Evolutionary conservation across 2,888 invertebrate genomes (phyloP).

Genomic region (Euclidia mi): DNA sequence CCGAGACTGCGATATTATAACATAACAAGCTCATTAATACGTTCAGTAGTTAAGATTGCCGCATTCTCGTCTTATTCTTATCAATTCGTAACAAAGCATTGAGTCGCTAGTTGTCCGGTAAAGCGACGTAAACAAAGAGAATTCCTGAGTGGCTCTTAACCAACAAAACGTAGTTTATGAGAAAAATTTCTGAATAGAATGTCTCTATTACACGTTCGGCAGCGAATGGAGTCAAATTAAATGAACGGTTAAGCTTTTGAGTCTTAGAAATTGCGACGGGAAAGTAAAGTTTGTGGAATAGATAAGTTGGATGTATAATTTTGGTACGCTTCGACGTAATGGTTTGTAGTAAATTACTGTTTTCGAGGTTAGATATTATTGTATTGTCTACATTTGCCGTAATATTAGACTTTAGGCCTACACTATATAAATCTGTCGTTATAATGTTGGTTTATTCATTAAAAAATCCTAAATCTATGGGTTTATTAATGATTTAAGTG

Average conservation of each 20-base stretch:
- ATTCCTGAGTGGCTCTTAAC: constrained; percentile 41
- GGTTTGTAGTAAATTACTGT: constrained; percentile 27
- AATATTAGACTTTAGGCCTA: constrained; percentile 24
- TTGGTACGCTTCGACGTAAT: constrained; percentile 20
- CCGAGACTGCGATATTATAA: constrained; percentile 59
- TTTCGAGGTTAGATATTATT: constrained; percentile 25
- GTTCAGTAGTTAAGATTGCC: constrained; percentile 58
- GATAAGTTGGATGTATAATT: constrained; percentile 36
- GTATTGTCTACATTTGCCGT: constrained; percentile 15
- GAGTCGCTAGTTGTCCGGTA: constrained; percentile 38
- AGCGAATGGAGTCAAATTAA: constrained; percentile 52
- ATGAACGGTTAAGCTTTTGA: constrained; percentile 47
- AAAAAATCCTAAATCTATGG: constrained; percentile 1
- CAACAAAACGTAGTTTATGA: constrained; percentile 60
- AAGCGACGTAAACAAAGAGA: constrained; percentile 46
- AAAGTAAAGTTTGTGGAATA: constrained; percentile 28
- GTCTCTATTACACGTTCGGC: constrained; percentile 45
- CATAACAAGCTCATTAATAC: constrained; percentile 66
- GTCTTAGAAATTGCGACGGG: constrained; percentile 23
- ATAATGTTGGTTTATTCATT: constrained; percentile 25
- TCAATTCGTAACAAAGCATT: constrained; percentile 52
- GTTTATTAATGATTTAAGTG: background rate
- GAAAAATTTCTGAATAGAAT: constrained; percentile 57
- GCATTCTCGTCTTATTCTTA: constrained; percentile 49
- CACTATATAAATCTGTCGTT: constrained; percentile 1